Percentiles rank a stretch among this genome's conserved stretches.
Evolutionary conservation across 2,113 vertebrate genomes (phyloP).

Genomic region (Larimichthys crocea): DNA sequence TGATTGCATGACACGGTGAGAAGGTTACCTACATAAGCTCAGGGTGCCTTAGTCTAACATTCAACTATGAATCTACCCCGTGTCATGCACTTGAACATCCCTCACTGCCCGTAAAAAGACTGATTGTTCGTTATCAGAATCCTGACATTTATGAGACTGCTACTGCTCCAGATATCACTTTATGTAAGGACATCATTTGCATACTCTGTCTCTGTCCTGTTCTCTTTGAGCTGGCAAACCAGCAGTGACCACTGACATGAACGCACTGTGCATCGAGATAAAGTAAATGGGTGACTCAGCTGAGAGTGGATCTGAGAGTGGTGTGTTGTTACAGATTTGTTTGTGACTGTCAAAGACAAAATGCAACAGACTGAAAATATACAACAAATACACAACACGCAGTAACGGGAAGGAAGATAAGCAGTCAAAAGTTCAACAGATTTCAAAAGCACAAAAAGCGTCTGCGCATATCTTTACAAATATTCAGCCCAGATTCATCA

Average conservation of each 20-base stretch:
- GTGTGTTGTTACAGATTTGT: slow-evolving; percentile 15
- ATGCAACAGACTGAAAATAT: slow-evolving; percentile 1
- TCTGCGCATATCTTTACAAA: not conserved
- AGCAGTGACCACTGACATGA: slow-evolving; percentile 5
- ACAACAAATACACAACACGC: not conserved
- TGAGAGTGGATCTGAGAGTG: not conserved
- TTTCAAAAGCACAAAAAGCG: not conserved
- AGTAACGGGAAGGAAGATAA: not conserved
- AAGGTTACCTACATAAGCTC: slow-evolving; percentile 35
- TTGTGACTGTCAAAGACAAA: not conserved
- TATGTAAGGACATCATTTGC: slow-evolving; percentile 45
- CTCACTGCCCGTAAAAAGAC: slow-evolving; percentile 11
- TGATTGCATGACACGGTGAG: not conserved
- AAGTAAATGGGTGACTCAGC: slow-evolving; percentile 32
- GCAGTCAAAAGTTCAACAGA: not conserved
- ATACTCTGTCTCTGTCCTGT: slow-evolving; percentile 19
- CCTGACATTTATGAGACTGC: slow-evolving; percentile 44
- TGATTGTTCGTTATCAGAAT: slow-evolving; percentile 14
- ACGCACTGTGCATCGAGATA: slow-evolving; percentile 15
- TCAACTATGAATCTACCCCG: slow-evolving; percentile 33
- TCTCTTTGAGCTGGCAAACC: slow-evolving; percentile 13
- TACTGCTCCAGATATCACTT: slow-evolving; percentile 13
- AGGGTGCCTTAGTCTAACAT: not conserved
- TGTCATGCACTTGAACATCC: slow-evolving; percentile 26
- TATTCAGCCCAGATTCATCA: not conserved